Evolutionary conservation across 2,113 vertebrate genomes (phyloP), one percentile per base, ranked within the genome.

Genomic region (Platysteira castanea): DNA sequence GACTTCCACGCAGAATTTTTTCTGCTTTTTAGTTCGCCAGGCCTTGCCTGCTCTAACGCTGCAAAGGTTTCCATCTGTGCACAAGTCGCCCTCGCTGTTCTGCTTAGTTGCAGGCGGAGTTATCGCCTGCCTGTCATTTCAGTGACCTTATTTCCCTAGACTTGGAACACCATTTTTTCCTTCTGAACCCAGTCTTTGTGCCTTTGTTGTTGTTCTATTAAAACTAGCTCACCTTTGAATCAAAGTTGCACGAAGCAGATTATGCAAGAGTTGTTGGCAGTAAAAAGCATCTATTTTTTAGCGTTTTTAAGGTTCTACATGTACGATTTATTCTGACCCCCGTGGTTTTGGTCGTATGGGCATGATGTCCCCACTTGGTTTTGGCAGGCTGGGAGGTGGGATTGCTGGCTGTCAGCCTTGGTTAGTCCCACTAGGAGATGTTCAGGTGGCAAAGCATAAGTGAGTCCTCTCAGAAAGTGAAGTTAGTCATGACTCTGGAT

Each of bases 51-150:
- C 65, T 83, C 52, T 76, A 69, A 57, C 2, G 3, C 42, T 65
- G 70, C 77, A 68, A 89, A 94, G 92, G 95, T 89, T 94, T 54
- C 95, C 95, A 91, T 94, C 93, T 94, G 93, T 76, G 84, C 95
- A 46, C 64, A 52, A 71, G 84, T 87, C 2, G 1, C 49, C 52
- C 89, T 94, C 2, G 14, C 71, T 31, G 68, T 88, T 89, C 75
- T 69, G 74, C 65, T 87, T 59, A 19, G 54, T 88, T 63, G 65
- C 61, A 73, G 89, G 68, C 9, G 1, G 83, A 85, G 77, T 84
- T 94, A 41, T 53, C 23, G 4, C 50, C 63, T 47, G 74, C 46
- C 96, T 87, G 67, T 96, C 87, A 39, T 93, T 79, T 42, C 81
- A 56, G 21, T 2, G 22, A 79, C 94, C 84, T 95, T 95, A 67